These are phyloP conservation scores for Pelodytes ibericus DNA, from an alignment of 2,797 vertebrate species.

Conservation along the genomic window DNA sequence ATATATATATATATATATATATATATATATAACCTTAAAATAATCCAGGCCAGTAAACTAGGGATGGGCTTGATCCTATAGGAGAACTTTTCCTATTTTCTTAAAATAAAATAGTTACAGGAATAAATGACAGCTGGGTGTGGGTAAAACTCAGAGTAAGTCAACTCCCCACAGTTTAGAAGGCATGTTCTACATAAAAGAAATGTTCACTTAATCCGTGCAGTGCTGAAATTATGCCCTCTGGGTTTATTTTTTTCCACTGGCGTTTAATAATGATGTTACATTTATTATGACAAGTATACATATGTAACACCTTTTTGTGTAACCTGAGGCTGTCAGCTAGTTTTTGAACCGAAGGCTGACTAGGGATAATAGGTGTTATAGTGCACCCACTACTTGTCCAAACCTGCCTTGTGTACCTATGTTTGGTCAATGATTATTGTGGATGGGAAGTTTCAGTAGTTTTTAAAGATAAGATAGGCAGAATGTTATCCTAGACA, in stretches of 20 bases:
- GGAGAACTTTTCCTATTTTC: slow-evolving; percentile 48
- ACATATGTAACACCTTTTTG: too few relatives aligned
- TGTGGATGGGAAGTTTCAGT: too few relatives aligned
- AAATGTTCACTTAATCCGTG: slow-evolving; percentile 11
- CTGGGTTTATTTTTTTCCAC: neutral
- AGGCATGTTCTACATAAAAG: slow-evolving; percentile 28
- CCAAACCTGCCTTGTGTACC: too few relatives aligned
- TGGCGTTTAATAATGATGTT: slow-evolving; percentile 13
- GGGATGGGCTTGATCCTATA: slow-evolving; percentile 44
- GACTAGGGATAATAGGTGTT: too few relatives aligned
- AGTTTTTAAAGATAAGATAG: too few relatives aligned
- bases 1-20: too few relatives aligned
- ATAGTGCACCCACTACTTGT: too few relatives aligned
- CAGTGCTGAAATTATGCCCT: neutral
- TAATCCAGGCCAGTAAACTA: slow-evolving; percentile 44
- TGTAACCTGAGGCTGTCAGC: too few relatives aligned
- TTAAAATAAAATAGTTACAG: slow-evolving; percentile 53
- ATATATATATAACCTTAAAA: too few relatives aligned
- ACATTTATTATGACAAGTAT: neutral
- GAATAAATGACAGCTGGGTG: slow-evolving; percentile 55
- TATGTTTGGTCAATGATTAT: too few relatives aligned
- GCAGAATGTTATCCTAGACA: too few relatives aligned
- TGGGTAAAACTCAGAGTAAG: slow-evolving; percentile 23
- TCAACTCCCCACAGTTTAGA: slow-evolving; percentile 17
- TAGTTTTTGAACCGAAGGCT: too few relatives aligned